Conservation (phyloP, 2,888 invertebrate species). For the Anaspis maculata region DNA sequence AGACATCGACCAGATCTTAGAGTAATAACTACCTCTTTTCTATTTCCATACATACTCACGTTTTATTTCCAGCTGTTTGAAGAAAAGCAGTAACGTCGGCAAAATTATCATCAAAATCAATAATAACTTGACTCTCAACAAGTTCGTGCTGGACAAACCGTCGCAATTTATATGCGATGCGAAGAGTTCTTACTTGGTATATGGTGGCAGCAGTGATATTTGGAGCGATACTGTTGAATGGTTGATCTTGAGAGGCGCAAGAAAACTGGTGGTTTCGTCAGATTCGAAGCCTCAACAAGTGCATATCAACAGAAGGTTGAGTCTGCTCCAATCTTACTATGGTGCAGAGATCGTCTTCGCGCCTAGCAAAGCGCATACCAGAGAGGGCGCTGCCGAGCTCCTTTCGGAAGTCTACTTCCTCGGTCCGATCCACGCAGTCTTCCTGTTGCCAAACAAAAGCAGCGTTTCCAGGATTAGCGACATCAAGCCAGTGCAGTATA, state of each 20-base stretch:
- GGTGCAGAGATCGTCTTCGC: constrained; percentile 32
- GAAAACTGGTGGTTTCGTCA: constrained; percentile 70
- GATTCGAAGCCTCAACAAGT: constrained; percentile 74
- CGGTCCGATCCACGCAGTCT: constrained; percentile 34
- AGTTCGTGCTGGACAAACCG: constrained; percentile 32
- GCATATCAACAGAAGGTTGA: constrained; percentile 31
- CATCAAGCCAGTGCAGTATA: constrained; percentile 31
- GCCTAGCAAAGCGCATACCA: constrained; percentile 29
- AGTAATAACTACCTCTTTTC: too few species aligned
- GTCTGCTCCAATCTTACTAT: constrained; percentile 31
- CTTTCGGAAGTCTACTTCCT: constrained; percentile 27
- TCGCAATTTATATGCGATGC: constrained; percentile 36
- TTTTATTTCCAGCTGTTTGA: constrained; percentile 28
- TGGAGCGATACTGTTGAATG: constrained; percentile 61
- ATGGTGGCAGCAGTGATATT: constrained; percentile 34
- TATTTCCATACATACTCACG: too few species aligned
- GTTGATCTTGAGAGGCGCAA: constrained; percentile 76
- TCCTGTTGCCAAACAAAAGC: constrained; percentile 30
- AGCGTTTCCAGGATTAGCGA: constrained; percentile 24
- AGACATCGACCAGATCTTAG: constrained; percentile 61
- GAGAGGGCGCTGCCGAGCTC: constrained; percentile 26
- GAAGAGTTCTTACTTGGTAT: constrained; percentile 34
- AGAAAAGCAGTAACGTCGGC: constrained; percentile 28
- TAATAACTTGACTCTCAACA: constrained; percentile 29
- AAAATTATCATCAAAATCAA: constrained; percentile 33